Conservation (phyloP, 2,797 vertebrate genomes). For the Brachyrhaphis roseni region DNA sequence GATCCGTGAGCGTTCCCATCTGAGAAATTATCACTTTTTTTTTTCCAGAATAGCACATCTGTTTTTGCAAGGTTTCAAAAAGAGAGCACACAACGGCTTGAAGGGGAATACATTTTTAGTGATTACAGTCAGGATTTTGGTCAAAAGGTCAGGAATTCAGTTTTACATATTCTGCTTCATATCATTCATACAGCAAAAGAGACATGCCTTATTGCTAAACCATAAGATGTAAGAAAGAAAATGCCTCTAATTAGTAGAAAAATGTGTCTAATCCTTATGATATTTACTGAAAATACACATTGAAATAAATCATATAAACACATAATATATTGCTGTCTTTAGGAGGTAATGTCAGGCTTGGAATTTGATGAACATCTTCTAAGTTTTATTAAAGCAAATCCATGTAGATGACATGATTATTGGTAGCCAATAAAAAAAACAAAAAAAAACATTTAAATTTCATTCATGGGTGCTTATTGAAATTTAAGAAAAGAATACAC, state of each 20-base stretch:
- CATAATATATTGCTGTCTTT: slow-evolving; percentile 40
- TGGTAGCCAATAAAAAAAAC: slow-evolving; percentile 61
- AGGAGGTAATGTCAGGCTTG: slow-evolving; percentile 52
- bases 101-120: slow-evolving; percentile 29
- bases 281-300: slow-evolving; percentile 35
- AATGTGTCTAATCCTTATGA: slow-evolving; percentile 38
- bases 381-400: slow-evolving; percentile 33
- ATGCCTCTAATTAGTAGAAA: slow-evolving; percentile 19
- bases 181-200: slow-evolving; percentile 45
- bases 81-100: slow-evolving; percentile 33
- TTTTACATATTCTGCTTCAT: slow-evolving; percentile 37
- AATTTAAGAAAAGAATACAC: slow-evolving; percentile 63
- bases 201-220: slow-evolving; percentile 29
- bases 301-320: slow-evolving; percentile 10
- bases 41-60: slow-evolving; percentile 16
- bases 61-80: slow-evolving; percentile 31
- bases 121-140: slow-evolving; percentile 35
- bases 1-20: slow-evolving; percentile 33
- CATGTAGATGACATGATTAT: slow-evolving; percentile 40
- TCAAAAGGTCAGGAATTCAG: slow-evolving; percentile 46
- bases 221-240: slow-evolving; percentile 26
- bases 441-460: slow-evolving; percentile 39
- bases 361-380: slow-evolving; percentile 45
- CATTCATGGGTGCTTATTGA: slow-evolving; percentile 52
- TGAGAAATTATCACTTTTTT: slow-evolving; percentile 28